Base-by-base conservation (phyloP, 2,797 vertebrate genomes). In the Saguinus oedipus region DNA sequence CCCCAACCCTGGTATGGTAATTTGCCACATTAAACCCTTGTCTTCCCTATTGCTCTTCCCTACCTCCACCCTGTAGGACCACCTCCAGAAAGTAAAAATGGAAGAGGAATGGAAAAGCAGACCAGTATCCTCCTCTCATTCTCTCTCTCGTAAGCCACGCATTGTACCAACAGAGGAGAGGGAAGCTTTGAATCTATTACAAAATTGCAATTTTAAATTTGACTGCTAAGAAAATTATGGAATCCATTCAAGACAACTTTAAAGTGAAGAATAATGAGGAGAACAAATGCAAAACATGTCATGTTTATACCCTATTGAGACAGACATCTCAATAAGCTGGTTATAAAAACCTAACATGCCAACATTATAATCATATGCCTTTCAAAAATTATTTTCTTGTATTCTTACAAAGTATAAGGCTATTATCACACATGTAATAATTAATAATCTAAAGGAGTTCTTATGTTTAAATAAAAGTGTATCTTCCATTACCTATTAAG, bases 1-100 rank as follows among this genome's bases (percentile, higher is more conserved):
- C 7, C 26, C 17, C 3, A 17, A 5, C 4, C 24, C 2, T 30
- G 2, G 0, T 33, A 4, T 59, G 24, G 1, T 33, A 33, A 13
- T 48, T 92, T 93, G 2, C 53, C 57, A 15, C 55, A 24, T 1
- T 78, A 22, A 20, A 86, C 6, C 12, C 10, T 75, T 75, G 1
- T 61, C 2, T 68, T 4, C 6, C 26, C 6, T 39, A 7, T 42
- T 30, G 80, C 6, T 33, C 17, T 82, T 89, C 39, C 33, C 12
- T 30, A 30, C 22, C 0, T 15, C 1, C 10, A 70, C 20, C 14
- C 14, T 55, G 0, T 36, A 78, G 2, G 14, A n/a, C 1, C 22
- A 27, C 13, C 14, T 17, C 4, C 20, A 42, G 8, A 30, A 83
- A 13, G 17, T 4, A 5, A 5, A 64, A 33, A 76, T 53, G 14